A percentile compares a stretch with the other conserved stretches of the same genome.
These are phyloP conservation scores for Nannobrachium achirus DNA, from an alignment of 2,113 vertebrate species.

Conservation along the genomic window DNA sequence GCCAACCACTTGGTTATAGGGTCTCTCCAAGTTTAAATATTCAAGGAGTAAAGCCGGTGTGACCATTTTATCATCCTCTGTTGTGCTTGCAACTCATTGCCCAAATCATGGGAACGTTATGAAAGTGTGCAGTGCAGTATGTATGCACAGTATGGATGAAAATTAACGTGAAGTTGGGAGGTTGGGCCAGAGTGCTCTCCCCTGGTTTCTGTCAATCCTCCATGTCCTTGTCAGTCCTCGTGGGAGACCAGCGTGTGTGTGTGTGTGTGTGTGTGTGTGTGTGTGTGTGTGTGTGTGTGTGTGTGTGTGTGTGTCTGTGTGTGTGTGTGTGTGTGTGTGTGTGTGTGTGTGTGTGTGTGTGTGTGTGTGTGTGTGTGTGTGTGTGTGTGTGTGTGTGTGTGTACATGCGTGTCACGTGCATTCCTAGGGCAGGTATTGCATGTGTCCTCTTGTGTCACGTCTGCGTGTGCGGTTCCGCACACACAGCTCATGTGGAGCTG, in stretches of 20 bases:
- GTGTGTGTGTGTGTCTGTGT: not conserved
- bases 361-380: conserved; percentile 14
- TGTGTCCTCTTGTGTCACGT: conserved; percentile 51
- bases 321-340: conserved; percentile 4
- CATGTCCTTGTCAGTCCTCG: conserved; percentile 54
- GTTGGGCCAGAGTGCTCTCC: conserved; percentile 3
- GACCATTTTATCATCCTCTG: not conserved
- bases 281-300: conserved; percentile 10
- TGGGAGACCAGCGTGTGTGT: conserved; percentile 41
- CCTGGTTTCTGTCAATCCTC: conserved; percentile 55
- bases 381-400: conserved; percentile 19
- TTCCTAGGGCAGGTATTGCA: conserved; percentile 28
- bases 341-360: conserved; percentile 2
- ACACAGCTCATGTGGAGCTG: conserved; percentile 52
- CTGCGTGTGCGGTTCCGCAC: conserved; percentile 11
- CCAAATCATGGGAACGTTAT: conserved; percentile 4
- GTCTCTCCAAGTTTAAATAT: no score
- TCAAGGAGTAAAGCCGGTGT: no score
- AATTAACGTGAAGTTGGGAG: conserved; percentile 32
- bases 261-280: conserved; percentile 24
- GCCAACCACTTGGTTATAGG: no score
- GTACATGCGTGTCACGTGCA: conserved; percentile 15
- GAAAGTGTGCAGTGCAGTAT: no score
- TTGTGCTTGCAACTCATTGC: conserved; percentile 12
- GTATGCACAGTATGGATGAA: conserved; percentile 18